These are phyloP conservation scores for Laodelphax striatellus DNA, from an alignment of 1,140 invertebrate species.

Conservation along the genomic window DNA sequence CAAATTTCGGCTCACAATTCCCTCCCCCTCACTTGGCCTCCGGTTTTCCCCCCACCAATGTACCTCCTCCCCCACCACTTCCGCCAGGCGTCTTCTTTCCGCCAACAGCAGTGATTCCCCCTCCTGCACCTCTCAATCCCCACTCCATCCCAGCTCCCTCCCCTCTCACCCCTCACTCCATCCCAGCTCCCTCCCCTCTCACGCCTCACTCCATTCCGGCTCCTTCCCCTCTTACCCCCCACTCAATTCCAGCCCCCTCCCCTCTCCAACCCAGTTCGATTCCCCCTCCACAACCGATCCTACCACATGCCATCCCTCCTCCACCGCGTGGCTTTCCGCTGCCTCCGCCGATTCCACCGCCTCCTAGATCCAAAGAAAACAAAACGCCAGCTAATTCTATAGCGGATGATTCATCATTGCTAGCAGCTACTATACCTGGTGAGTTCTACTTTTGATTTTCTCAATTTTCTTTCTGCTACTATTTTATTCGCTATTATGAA, in stretches of 20 bases:
- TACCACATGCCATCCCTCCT: constrained; percentile 27
- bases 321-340: constrained; percentile 8
- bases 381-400: no score
- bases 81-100: constrained; percentile 21
- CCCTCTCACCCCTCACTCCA: constrained; percentile 29
- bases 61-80: constrained; percentile 14
- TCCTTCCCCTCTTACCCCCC: no score
- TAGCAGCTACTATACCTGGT: no score
- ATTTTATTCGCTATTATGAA: no score
- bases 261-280: constrained; percentile 29
- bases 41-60: background rate
- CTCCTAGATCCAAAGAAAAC: constrained; percentile 16
- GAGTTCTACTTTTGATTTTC: no score
- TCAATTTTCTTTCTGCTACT: no score
- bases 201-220: constrained; percentile 29
- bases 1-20: background rate
- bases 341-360: no score
- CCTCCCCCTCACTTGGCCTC: background rate
- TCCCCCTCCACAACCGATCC: constrained; percentile 29
- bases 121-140: constrained; percentile 36
- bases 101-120: constrained; percentile 31
- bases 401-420: no score
- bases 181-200: constrained; percentile 31
- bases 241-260: constrained; percentile 1
- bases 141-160: constrained; percentile 39